Evolutionary conservation across 1,140 invertebrate species (phyloP).

Genomic region (Penaeus chinensis): DNA sequence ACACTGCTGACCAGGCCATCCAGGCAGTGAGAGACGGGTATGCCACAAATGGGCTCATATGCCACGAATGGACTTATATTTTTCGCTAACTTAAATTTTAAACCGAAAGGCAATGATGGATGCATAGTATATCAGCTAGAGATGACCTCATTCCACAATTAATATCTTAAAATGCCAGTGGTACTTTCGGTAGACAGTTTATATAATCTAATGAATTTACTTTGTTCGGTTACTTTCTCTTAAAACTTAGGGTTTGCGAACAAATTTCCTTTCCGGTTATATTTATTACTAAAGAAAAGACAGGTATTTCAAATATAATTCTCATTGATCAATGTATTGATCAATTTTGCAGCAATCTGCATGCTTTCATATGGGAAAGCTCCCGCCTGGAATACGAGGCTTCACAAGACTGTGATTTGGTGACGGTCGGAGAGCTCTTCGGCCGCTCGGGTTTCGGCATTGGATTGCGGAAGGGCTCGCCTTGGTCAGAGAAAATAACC

Average conservation of each 20-base stretch:
- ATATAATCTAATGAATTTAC: too few relatives aligned
- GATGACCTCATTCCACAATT: too few relatives aligned
- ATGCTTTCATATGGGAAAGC: slow-evolving; percentile 99
- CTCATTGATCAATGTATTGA: too few relatives aligned
- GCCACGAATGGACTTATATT: neutral
- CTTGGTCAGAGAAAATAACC: slow-evolving; percentile 94
- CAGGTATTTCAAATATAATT: too few relatives aligned
- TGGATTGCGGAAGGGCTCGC: slow-evolving; percentile 92
- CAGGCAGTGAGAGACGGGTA: slow-evolving; percentile 93
- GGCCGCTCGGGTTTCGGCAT: slow-evolving; percentile 97
- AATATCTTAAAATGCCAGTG: too few relatives aligned
- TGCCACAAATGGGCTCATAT: slow-evolving; percentile 23
- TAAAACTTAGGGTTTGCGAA: too few relatives aligned
- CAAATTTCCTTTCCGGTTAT: too few relatives aligned
- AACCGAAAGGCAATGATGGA: too few relatives aligned
- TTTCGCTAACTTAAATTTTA: neutral
- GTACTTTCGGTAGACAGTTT: too few relatives aligned
- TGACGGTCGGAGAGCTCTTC: slow-evolving; percentile 97
- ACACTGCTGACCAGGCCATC: slow-evolving; percentile 94
- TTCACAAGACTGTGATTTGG: slow-evolving; percentile 95
- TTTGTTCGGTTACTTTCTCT: too few relatives aligned
- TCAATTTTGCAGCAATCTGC: slow-evolving; percentile 83
- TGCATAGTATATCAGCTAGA: too few relatives aligned
- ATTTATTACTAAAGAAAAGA: too few relatives aligned
- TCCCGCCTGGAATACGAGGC: slow-evolving; percentile 97